Evolutionary conservation across 2,113 vertebrate genomes (phyloP), one percentile per base, ranked within the genome.

Genomic region (Alligator mississippiensis): DNA sequence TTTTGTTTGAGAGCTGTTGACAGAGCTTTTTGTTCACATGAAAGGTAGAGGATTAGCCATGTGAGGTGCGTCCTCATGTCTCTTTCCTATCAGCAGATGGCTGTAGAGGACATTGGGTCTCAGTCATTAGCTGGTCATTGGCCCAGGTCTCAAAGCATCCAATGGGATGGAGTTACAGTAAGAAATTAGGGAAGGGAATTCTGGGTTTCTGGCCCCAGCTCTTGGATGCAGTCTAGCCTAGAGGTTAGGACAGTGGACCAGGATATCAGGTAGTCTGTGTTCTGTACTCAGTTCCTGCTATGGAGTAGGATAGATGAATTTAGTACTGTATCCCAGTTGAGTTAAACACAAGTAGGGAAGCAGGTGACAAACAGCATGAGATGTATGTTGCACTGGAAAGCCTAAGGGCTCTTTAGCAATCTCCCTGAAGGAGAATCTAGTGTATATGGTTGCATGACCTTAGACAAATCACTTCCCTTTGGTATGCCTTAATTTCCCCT

Each of bases 1-100:
- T 93, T 94, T 96, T 96, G 68, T 97, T 94, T 93, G 86, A 93
- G 68, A 38, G 64, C 82, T 92, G 93, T 94, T 96, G 93, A 95
- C 92, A 90, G 90, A 95, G 68, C 72, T 93, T 97, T 97, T 95
- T 96, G 90, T 97, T 96, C 92, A 83, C 86, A 93, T 94, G 94
- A 96, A 96, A 96, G 88, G 88, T 92, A 96, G 86, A 85, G 80
- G 90, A 96, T 97, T 95, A 97, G 87, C 87, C 80, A 68, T 63
- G 89, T 90, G 94, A 93, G 72, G 55, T 94, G 94, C 90, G 88
- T 96, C 88, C 55, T 95, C 88, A 63, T 80, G 80, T 77, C 82
- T 94, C 84, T 95, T 91, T 95, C 38, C 93, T 77, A 77, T 87
- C 84, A 80, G 79, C 25, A 58, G 22, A 70, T 28, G 63, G 58